These are phyloP conservation scores for Dynastes maya DNA, from an alignment of 2,888 invertebrate species.

Conservation along the genomic window DNA sequence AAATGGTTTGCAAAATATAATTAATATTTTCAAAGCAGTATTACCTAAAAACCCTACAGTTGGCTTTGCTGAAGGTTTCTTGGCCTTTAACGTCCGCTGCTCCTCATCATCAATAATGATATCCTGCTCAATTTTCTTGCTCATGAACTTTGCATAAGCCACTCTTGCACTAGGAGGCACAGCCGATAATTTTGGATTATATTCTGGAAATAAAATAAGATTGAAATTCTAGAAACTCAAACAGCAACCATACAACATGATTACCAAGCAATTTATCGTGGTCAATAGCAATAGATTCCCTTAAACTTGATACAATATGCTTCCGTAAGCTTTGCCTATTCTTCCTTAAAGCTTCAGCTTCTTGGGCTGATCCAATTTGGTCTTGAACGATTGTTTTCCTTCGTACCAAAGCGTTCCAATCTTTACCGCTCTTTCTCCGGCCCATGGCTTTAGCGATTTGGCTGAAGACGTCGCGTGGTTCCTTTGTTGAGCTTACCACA, in stretches of 20 bases:
- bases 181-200: constrained; percentile 84
- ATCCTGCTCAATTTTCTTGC: constrained; percentile 79
- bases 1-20: too few species aligned
- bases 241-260: constrained; percentile 46
- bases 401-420: constrained; percentile 89
- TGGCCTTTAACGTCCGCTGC: neutral
- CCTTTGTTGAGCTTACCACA: constrained; percentile 78
- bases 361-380: constrained; percentile 86
- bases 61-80: constrained; percentile 16
- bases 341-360: constrained; percentile 76
- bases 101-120: constrained; percentile 65
- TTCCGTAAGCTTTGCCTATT: constrained; percentile 83
- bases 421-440: constrained; percentile 75
- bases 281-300: constrained; percentile 78
- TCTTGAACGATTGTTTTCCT: constrained; percentile 80
- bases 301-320: constrained; percentile 79
- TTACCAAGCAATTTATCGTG: constrained; percentile 82
- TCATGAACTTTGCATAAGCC: constrained; percentile 92
- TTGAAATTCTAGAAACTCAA: neutral
- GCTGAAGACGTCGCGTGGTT: constrained; percentile 85
- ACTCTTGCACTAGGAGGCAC: constrained; percentile 86
- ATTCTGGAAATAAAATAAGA: constrained; percentile 72
- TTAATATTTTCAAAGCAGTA: too few species aligned
- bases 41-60: too few species aligned
- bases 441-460: constrained; percentile 89